phyloP scores from a whole-genome alignment of 2,113 vertebrate genomes.

The Castor canadensis region DNA sequence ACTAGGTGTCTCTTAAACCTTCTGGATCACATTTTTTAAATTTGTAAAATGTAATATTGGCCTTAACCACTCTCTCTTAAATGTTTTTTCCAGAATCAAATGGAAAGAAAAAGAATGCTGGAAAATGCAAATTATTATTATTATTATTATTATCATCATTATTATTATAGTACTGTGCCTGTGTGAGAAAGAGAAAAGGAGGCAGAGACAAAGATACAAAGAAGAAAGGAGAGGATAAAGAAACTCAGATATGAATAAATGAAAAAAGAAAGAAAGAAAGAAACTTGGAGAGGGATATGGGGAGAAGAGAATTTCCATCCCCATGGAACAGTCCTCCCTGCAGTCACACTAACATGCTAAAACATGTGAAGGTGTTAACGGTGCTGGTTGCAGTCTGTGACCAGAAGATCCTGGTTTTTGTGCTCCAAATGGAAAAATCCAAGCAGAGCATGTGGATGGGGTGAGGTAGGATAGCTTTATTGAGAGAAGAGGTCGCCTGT shows the following conservation, averaged over 20 bases:
- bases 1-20: background rate
- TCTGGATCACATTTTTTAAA: background rate
- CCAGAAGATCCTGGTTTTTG: too few species aligned
- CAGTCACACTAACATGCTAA: fast-evolving
- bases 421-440: too few species aligned
- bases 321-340: background rate
- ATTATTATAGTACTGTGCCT: background rate
- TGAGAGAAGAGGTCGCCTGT: too few species aligned
- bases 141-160: background rate
- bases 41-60: background rate
- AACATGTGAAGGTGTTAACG: too few species aligned
- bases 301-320: background rate
- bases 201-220: background rate
- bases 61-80: background rate
- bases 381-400: too few species aligned
- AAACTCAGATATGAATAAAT: too few species aligned
- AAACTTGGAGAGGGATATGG: background rate
- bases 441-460: too few species aligned
- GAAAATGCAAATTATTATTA: background rate
- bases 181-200: background rate
- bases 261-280: too few species aligned
- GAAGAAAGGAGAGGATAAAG: background rate
- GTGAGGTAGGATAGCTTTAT: too few species aligned
- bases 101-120: background rate
- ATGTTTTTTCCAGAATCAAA: background rate